Base-by-base conservation (phyloP, 2,113 vertebrate species). In the Prionailurus bengalensis region DNA sequence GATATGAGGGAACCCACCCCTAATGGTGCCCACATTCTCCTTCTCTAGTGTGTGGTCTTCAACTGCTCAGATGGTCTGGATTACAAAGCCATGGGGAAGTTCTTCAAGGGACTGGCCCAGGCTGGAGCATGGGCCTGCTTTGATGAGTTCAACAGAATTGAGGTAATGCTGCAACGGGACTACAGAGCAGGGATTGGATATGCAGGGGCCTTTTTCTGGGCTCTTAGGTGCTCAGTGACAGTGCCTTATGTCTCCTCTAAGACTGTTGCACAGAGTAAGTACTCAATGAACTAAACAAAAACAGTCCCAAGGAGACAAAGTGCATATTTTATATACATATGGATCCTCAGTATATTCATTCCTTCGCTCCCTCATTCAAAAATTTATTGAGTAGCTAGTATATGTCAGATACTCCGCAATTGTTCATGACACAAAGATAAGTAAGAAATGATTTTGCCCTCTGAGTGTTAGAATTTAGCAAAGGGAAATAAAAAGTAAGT, bases 51-150 rank as follows among this genome's bases (percentile, higher is more conserved):
- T 97, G 99, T 99, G 88, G 99, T 99, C 91, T 99, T 99, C 98
- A 99, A 99, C 97, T 99, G 99, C 97, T 99, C 99, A 0, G 99
- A 99, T 96, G 99, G 99, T 55, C 99, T 99, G 23, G 99, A 99
- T 98, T 99, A 99, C 98, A 99, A 99, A 97, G 99, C 99, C 65
- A 99, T 99, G 99, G 99, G 99, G 87, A 99, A 99, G 97, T 99
- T 99, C 98, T 99, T 99, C 78, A 99, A 99, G 98, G 99, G 99
- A 0, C 97, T 99, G 92, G 99, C 99, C 55, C 99, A 99, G 82
- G 99, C 99, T 85, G 99, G 99, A 94, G 99, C 99, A 0, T 99
- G 99, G 99, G 98, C 99, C 95, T 99, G 99, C 99, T 99, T 99
- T 95, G 99, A 99, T 5, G 99, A 99, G 96, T 99, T 99, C 99